Conservation (phyloP, 35 echinoderm and acorn worm species). For the Amphiura filiformis region DNA sequence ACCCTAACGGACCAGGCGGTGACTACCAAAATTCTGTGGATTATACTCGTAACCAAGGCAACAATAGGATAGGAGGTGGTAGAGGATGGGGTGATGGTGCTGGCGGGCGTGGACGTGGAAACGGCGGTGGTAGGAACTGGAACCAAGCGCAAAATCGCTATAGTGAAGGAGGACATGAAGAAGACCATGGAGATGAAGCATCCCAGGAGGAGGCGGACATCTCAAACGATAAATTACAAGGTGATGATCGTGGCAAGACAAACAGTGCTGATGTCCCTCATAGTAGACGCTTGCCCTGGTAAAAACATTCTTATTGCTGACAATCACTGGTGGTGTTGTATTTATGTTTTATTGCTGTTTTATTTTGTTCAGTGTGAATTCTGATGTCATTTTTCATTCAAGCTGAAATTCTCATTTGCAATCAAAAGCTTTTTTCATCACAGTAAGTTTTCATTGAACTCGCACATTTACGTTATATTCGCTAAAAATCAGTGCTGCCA, state of each 20-base stretch:
- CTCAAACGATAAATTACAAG: not conserved
- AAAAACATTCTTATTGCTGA: not conserved
- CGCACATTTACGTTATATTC: no score
- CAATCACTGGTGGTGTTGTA: not conserved
- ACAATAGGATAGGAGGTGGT: not conserved
- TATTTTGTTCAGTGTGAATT: not conserved
- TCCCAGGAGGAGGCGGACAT: not conserved
- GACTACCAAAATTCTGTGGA: not conserved
- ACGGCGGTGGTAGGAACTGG: not conserved
- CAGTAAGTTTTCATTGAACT: no score
- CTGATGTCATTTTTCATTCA: not conserved
- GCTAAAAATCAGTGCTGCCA: no score
- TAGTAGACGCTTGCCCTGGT: conserved; percentile 10
- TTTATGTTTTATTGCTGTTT: not conserved
- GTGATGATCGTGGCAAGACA: not conserved
- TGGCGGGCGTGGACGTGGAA: not conserved
- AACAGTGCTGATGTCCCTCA: not conserved
- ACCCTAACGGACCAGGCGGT: not conserved
- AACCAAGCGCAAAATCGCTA: not conserved
- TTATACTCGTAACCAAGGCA: not conserved
- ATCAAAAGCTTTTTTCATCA: no score
- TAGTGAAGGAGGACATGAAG: not conserved
- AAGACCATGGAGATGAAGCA: not conserved
- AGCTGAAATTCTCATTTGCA: no score
- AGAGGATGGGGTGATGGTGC: not conserved